Evolutionary conservation across 1,140 invertebrate genomes (phyloP).

Genomic region (Drosophila suzukii): DNA sequence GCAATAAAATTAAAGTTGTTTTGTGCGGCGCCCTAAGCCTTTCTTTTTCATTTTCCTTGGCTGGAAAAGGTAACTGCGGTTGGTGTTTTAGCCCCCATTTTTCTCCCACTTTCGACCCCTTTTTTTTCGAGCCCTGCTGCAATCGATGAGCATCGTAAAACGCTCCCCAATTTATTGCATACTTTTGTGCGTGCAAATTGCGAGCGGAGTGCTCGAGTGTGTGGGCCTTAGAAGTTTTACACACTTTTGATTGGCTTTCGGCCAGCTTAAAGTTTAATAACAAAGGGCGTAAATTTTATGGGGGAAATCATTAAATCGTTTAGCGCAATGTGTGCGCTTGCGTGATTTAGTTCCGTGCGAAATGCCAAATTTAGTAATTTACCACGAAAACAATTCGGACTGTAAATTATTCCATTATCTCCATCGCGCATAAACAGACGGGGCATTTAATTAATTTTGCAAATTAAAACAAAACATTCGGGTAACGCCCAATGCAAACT

Average conservation of each 20-base stretch:
- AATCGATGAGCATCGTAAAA: constrained; percentile 76
- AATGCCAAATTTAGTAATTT: constrained; percentile 26
- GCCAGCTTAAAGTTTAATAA: constrained; percentile 65
- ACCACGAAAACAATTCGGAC: constrained; percentile 10
- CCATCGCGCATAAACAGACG: background rate
- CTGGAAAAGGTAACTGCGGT: constrained; percentile 59
- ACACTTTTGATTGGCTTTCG: constrained; percentile 70
- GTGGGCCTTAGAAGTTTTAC: constrained; percentile 46
- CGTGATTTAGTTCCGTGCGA: constrained; percentile 38
- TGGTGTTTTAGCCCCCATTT: constrained; percentile 19
- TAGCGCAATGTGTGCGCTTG: constrained; percentile 46
- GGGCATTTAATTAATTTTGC: constrained; percentile 30
- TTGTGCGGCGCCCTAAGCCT: constrained; percentile 52
- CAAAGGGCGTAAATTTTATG: constrained; percentile 58
- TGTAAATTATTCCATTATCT: constrained; percentile 17
- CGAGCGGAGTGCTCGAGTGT: constrained; percentile 19
- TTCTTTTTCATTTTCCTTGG: constrained; percentile 28
- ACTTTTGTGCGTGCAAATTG: constrained; percentile 54
- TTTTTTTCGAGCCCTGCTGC: constrained; percentile 5
- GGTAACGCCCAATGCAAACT: constrained; percentile 1
- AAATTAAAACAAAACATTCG: constrained; percentile 29
- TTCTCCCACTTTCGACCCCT: background rate
- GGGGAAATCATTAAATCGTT: constrained; percentile 45
- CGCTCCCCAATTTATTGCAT: constrained; percentile 71
- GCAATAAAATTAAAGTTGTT: constrained; percentile 75